Base-by-base conservation (phyloP, 2,888 invertebrate species). In the Aspidiotus destructor region DNA sequence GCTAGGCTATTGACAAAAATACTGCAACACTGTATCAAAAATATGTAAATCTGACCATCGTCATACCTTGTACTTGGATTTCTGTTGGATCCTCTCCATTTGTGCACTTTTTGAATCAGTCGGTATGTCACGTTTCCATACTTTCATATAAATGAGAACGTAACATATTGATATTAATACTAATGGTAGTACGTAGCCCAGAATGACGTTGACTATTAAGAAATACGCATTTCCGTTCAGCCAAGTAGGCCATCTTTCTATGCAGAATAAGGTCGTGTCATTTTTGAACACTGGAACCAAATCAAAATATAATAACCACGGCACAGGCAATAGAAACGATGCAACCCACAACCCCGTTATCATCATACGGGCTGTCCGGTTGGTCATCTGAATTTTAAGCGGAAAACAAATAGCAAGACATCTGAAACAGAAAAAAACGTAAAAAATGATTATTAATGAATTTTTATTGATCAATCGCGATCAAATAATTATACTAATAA, bases 391-490 rank as follows among this genome's bases (percentile, higher is more conserved):
- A 76, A 88, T 87, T 76, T 90, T 91, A 74, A 95, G 78, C 2
- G 93, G 92, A 87, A 92, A 93, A 89, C 95, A 94, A 75, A 95
- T 96, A 60, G 95, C 95, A 73, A 95, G 83, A 77, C 94, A 95
- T 81, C 95, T 95, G 86, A 16, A 84, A 28, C 28, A 28, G 28
- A 28, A 28, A 28, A 28, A 5, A 28, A 28, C 28, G 28, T 28
- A 28, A 28, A 28, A 28, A 5, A 3, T 3, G 28, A 28, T 28
- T 28, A 28, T 28, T 28, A 28, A 28, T 28, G 28, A n/a, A n/a
- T n/a, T n/a, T n/a, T n/a, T n/a, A n/a, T n/a, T n/a, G n/a, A n/a
- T n/a, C 28, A 28, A 28, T 28, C 5, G 28, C 28, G 28, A 28
- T 28, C 5, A 5, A 28, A 28, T 28, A 28, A 5, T 28, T 28